A percentile compares a stretch with the other conserved stretches of the same genome.
Conservation (phyloP, 2,113 vertebrate species). For the Boulengeromyrus knoepffleri region DNA sequence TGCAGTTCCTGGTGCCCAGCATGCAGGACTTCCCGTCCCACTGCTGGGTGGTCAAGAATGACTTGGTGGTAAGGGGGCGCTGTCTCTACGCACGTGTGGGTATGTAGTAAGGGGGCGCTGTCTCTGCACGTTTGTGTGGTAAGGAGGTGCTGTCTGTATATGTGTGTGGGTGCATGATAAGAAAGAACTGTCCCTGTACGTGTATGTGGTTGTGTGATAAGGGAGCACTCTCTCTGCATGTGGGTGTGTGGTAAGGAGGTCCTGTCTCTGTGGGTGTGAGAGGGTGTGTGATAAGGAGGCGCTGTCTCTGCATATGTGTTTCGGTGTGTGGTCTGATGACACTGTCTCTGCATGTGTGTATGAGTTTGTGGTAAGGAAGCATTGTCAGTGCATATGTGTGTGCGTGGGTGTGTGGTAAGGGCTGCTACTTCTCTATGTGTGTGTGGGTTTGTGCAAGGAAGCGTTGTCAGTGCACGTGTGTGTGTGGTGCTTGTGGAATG, state of each 20-base stretch:
- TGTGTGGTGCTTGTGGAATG: neutral
- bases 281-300: neutral
- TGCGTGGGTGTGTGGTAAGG: neutral
- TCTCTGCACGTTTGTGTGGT: neutral
- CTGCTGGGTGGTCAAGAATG: slow-evolving; percentile 66
- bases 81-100: neutral
- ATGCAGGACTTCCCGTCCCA: slow-evolving; percentile 64
- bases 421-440: neutral
- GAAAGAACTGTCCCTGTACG: neutral
- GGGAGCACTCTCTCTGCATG: neutral
- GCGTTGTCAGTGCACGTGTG: neutral
- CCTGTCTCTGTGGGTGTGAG: neutral
- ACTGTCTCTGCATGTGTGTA: neutral
- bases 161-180: neutral
- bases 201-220: neutral
- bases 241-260: neutral
- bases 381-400: neutral
- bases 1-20: slow-evolving; percentile 70
- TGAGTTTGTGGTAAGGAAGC: neutral
- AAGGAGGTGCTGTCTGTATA: neutral
- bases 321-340: neutral
- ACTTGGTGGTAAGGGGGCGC: slow-evolving; percentile 60
- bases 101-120: neutral
- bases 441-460: neutral
- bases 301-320: neutral